Evolutionary conservation across 2,888 invertebrate species (phyloP), one percentile per base, ranked within the genome.

Genomic region (Papilio gigon): DNA sequence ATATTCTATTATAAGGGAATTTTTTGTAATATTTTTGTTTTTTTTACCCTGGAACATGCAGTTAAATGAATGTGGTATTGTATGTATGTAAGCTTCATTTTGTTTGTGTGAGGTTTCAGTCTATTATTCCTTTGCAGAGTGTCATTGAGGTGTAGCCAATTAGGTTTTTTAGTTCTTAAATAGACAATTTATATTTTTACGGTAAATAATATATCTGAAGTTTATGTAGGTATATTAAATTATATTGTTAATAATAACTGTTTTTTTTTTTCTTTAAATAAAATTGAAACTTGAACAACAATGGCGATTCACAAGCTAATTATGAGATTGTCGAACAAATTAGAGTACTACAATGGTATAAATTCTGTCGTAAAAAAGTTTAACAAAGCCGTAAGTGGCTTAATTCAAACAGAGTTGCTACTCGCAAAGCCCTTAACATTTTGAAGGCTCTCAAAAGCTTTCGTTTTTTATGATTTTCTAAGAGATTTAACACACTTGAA

Each of bases 371-470:
- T 27, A 27, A 53, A 53, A n/a, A 27, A 53, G 6, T 25, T 27
- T 53, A n/a, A 53, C 27, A 53, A 53, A 53, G 27, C n/a, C 53
- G 3, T 27, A 8, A 53, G 53, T 53, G 27, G 53, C 27, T 6
- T 30, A 53, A 53, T 53, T 53, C 53, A 53, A 50, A 5, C 25
- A 50, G n/a, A 53, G 53, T 53, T 53, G 53, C 53, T 9, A 53
- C 53, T 27, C 27, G 14, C 27, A 8, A 27, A 27, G 14, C 53
- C 53, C 53, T 50, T 50, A 50, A 25, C 22, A 50, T 50, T 50
- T 27, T 53, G 27, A 50, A 50, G 30, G 27, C n/a, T 2, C 8
- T 53, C 30, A 27, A 27, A n/a, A 27, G n/a, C 25, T 14, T 50
- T 30, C 8, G n/a, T 4, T 53, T 53, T 25, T 50, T 25, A 4